Evolutionary conservation across 2,888 invertebrate genomes (phyloP), one percentile per base, ranked within the genome.

Genomic region (Harpagoxenus sublaevis): DNA sequence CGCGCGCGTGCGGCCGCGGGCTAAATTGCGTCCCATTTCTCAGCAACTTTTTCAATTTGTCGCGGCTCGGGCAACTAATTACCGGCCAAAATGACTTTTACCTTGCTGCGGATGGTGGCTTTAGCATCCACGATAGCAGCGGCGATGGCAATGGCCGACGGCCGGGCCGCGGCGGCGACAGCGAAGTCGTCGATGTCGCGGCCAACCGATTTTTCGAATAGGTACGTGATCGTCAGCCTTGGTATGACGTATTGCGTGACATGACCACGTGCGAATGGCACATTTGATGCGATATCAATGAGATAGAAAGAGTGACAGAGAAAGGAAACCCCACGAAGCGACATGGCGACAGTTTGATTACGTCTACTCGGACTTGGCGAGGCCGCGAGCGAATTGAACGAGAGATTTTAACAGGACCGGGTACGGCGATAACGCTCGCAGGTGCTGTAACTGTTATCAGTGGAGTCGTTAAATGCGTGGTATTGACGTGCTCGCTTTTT

Each of bases 11-110:
- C 86, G 88, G 84, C 85, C 88, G 89, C 86, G 89, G 89, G 88
- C 89, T 93, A 92, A 93, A 94, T 94, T 92, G 93, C 93, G 92
- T 93, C 92, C 93, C 93, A 92, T 94, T 94, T 94, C 93, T 93
- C 93, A 93, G 93, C 91, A 94, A 94, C 94, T 94, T 94, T 94
- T 93, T 94, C 94, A 94, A 94, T 94, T 94, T 94, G 94, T 94
- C 93, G 92, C 91, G 91, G 93, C 93, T 93, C 91, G 92, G 89
- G 88, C 92, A 93, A 93, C 94, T 94, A 94, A 94, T 94, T 94
- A 94, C 93, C 90, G 88, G 73, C 84, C 91, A 92, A 92, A 94
- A 94, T 93, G 94, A 94, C 93, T 94, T 94, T 93, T 92, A 90
- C 93, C 88, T 75, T 84, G 75, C 73, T 75, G 70, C 45, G 73